Percentiles rank a stretch among this genome's conserved stretches.
Conservation (phyloP, 2,797 vertebrate species). For the Moxostoma hubbsi region DNA sequence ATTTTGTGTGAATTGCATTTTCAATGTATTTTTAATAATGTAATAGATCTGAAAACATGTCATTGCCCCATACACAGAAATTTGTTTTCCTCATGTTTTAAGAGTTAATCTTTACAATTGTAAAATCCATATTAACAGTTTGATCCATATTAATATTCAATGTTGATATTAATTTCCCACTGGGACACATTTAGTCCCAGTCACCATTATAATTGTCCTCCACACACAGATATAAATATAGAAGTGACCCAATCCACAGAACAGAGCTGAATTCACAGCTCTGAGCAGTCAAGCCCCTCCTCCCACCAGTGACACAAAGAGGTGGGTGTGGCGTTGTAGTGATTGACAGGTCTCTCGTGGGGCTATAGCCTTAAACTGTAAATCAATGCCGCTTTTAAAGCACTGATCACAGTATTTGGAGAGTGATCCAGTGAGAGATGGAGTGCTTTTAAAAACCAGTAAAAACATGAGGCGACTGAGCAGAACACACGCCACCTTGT, state of each 20-base stretch:
- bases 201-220: too few species aligned
- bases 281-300: background rate
- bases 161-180: too few species aligned
- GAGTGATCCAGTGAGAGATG: conserved; percentile 1
- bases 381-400: conserved; percentile 59
- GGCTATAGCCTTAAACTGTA: conserved; percentile 41
- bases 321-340: conserved; percentile 37
- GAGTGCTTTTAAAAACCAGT: background rate
- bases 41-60: too few species aligned
- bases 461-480: background rate
- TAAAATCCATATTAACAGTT: too few species aligned
- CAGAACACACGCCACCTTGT: conserved; percentile 45
- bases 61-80: too few species aligned
- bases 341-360: conserved; percentile 52
- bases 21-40: too few species aligned
- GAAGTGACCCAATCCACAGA: background rate
- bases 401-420: conserved; percentile 52
- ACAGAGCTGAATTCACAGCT: conserved; percentile 7
- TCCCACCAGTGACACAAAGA: conserved; percentile 42
- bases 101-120: too few species aligned
- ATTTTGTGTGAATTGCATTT: too few species aligned
- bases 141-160: too few species aligned
- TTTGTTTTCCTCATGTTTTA: too few species aligned
- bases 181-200: too few species aligned
- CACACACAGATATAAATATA: conserved; percentile 8